Conservation (phyloP, 2,113 vertebrate species). For the Symphodus melops region DNA sequence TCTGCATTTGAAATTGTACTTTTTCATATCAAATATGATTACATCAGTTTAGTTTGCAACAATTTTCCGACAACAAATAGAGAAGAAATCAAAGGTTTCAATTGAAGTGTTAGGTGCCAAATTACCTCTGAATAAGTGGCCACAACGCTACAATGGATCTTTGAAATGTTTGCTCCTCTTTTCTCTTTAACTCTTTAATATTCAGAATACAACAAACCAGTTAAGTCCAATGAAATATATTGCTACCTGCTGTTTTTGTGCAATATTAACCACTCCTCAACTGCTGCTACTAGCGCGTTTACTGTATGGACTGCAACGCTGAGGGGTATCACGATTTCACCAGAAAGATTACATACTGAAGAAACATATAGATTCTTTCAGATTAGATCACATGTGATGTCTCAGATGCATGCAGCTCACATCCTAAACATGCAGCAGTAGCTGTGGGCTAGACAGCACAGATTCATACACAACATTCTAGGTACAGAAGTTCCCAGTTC, state of each 20-base stretch:
- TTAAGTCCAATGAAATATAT: neutral
- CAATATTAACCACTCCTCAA: neutral
- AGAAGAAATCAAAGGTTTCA: too few relatives aligned
- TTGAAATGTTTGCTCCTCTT: too few relatives aligned
- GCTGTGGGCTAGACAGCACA: conserved; percentile 38
- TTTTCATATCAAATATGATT: too few relatives aligned
- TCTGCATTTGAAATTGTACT: too few relatives aligned
- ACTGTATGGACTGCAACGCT: neutral
- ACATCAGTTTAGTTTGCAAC: too few relatives aligned
- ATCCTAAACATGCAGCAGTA: conserved; percentile 44
- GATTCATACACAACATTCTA: conserved; percentile 30
- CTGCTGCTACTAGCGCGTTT: neutral
- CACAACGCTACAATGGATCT: too few relatives aligned
- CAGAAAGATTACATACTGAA: neutral
- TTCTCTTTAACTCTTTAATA: too few relatives aligned
- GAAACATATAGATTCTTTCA: neutral
- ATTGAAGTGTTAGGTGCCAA: too few relatives aligned
- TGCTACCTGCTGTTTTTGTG: neutral
- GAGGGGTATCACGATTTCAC: neutral
- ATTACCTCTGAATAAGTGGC: too few relatives aligned
- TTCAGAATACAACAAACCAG: too few relatives aligned
- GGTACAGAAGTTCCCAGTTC: conserved; percentile 45
- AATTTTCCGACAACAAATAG: too few relatives aligned
- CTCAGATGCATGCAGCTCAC: conserved; percentile 32
- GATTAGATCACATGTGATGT: conserved; percentile 20